Conservation (phyloP, 2,888 invertebrate genomes). For the Perdita meconis region DNA sequence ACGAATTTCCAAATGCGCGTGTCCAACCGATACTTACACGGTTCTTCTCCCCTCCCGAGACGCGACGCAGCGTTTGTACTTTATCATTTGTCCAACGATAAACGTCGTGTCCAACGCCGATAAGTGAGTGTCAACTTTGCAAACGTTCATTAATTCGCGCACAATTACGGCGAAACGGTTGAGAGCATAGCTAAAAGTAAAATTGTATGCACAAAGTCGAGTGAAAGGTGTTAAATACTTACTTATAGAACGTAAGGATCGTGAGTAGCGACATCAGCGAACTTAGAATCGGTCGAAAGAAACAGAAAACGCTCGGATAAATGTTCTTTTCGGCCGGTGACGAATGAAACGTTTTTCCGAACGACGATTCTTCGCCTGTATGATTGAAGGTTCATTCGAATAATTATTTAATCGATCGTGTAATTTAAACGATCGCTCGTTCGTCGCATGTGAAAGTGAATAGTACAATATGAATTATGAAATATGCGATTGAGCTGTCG, state of each 20-base stretch:
- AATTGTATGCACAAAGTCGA: slow-evolving; percentile 3
- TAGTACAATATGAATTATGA: slow-evolving; percentile 37
- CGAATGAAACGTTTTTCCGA: slow-evolving; percentile 5
- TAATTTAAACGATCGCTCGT: background rate
- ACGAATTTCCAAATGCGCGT: slow-evolving; percentile 15
- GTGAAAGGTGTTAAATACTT: slow-evolving; percentile 15
- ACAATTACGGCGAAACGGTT: background rate
- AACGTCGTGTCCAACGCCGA: slow-evolving; percentile 2
- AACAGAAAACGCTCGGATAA: background rate
- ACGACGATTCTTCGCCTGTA: slow-evolving; percentile 1
- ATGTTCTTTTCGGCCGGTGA: background rate
- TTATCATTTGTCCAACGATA: slow-evolving; percentile 18
- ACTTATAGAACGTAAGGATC: slow-evolving; percentile 14
- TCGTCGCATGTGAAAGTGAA: slow-evolving; percentile 9
- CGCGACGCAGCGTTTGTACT: slow-evolving; percentile 16
- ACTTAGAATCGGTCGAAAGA: background rate
- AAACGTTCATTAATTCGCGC: slow-evolving; percentile 7
- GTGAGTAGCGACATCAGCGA: slow-evolving; percentile 1
- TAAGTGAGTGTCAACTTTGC: background rate
- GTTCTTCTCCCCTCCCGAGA: no score
- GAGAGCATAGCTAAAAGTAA: slow-evolving; percentile 6
- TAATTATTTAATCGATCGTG: no score
- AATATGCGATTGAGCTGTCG: slow-evolving; percentile 4
- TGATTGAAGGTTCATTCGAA: slow-evolving; percentile 22
- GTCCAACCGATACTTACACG: background rate